These are phyloP conservation scores for Heterohyrax brucei DNA, from an alignment of 2,797 vertebrate species.

Conservation along the genomic window DNA sequence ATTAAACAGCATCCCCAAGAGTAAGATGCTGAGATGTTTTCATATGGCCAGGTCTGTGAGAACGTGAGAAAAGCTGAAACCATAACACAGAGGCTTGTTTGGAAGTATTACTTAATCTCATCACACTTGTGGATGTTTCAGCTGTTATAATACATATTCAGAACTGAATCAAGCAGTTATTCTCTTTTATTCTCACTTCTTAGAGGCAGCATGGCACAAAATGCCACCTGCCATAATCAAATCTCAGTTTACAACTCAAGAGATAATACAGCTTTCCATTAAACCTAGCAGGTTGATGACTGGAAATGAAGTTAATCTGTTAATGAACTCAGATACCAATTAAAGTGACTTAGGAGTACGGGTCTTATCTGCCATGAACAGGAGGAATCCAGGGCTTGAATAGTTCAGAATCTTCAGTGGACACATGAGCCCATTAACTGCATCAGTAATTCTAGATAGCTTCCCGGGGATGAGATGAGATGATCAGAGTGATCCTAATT, in stretches of 20 bases:
- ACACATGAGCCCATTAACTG: neutral
- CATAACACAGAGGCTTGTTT: constrained; percentile 56
- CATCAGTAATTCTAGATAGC: constrained; percentile 13
- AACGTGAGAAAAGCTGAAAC: constrained; percentile 60
- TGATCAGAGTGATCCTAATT: neutral
- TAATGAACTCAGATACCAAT: constrained; percentile 62
- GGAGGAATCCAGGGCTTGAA: neutral
- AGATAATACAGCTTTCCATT: constrained; percentile 90
- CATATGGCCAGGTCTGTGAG: constrained; percentile 42
- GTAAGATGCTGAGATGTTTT: constrained; percentile 58
- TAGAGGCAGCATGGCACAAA: constrained; percentile 92
- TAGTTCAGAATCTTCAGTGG: constrained; percentile 16
- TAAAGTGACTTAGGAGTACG: neutral
- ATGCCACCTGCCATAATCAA: constrained; percentile 92
- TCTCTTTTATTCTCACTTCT: constrained; percentile 78
- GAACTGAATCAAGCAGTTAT: constrained; percentile 81
- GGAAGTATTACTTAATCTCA: constrained; percentile 61
- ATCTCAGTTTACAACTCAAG: constrained; percentile 91
- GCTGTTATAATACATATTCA: constrained; percentile 68
- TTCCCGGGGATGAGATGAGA: neutral
- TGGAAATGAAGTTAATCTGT: constrained; percentile 76
- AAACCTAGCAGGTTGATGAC: constrained; percentile 71
- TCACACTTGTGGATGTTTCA: constrained; percentile 71
- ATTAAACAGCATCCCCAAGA: constrained; percentile 47
- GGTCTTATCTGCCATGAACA: constrained; percentile 41